Percentiles rank a stretch among this genome's conserved stretches.
phyloP scores from a whole-genome alignment of 2,113 vertebrate genomes.

The Sardina pilchardus region DNA sequence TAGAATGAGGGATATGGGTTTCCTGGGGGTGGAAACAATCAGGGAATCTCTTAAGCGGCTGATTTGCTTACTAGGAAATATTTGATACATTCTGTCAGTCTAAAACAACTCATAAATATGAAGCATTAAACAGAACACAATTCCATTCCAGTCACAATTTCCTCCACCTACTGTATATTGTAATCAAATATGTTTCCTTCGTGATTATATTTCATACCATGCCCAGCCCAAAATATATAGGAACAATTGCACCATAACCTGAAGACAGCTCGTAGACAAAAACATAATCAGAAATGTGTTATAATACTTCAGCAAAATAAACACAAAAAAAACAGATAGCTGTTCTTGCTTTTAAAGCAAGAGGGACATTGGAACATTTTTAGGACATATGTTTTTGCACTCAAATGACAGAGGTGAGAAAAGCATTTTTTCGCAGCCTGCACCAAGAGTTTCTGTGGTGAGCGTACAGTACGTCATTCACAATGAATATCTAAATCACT shows the following conservation, averaged over 20 bases:
- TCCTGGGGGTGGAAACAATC: not conserved
- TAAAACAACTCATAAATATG: not conserved
- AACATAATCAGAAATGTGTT: not conserved
- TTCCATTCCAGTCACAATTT: not conserved
- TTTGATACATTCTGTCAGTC: not conserved
- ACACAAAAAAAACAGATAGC: not conserved
- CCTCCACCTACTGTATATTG: not conserved
- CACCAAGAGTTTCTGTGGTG: not conserved
- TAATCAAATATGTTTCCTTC: not conserved
- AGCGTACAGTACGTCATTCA: not conserved
- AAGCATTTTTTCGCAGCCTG: not conserved
- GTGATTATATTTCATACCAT: no score
- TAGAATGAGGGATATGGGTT: not conserved
- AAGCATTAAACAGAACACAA: not conserved
- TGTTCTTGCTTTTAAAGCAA: not conserved
- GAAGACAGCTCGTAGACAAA: not conserved
- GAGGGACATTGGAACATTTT: not conserved
- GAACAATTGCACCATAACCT: not conserved
- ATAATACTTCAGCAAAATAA: not conserved
- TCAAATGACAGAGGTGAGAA: not conserved
- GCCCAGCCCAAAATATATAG: no score
- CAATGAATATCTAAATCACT: not conserved
- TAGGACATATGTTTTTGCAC: no score
- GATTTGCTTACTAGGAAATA: not conserved
- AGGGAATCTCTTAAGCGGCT: not conserved